Percentiles rank a stretch among this genome's conserved stretches.
These are phyloP conservation scores for Bufotes viridis DNA, from an alignment of 2,797 vertebrate species.

Conservation along the genomic window DNA sequence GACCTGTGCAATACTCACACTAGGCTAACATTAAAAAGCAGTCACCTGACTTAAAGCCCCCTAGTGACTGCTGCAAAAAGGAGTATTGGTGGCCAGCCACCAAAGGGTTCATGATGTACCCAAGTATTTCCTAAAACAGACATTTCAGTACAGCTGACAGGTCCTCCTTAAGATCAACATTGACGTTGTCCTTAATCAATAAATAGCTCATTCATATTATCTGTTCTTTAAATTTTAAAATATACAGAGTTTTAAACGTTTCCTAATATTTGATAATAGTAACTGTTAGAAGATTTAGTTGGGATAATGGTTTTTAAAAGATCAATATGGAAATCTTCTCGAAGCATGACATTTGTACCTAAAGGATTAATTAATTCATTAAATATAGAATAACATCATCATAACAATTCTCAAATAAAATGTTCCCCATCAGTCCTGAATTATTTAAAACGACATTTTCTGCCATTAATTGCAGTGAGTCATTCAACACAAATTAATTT, in stretches of 20 bases:
- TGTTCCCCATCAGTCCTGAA: not conserved
- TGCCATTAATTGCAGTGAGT: not conserved
- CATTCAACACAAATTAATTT: not conserved
- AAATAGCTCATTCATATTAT: too few species aligned
- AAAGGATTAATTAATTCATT: not conserved
- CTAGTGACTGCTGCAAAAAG: too few species aligned
- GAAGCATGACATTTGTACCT: not conserved
- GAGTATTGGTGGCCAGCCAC: too few species aligned
- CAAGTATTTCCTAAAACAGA: too few species aligned
- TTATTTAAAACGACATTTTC: not conserved
- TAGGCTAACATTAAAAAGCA: too few species aligned
- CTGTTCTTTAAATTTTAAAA: not conserved
- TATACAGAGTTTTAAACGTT: not conserved
- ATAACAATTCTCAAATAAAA: not conserved
- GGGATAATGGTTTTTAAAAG: not conserved
- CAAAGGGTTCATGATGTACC: too few species aligned
- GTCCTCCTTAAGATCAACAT: too few species aligned
- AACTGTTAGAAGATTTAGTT: not conserved
- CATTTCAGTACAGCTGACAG: too few species aligned
- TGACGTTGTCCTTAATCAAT: too few species aligned
- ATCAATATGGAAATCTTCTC: not conserved
- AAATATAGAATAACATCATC: constrained; percentile 1
- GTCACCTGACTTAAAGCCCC: too few species aligned
- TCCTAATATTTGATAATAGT: not conserved
- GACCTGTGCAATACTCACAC: too few species aligned